Evolutionary conservation across 2,113 vertebrate species (phyloP).

Genomic region (Macaca nemestrina): DNA sequence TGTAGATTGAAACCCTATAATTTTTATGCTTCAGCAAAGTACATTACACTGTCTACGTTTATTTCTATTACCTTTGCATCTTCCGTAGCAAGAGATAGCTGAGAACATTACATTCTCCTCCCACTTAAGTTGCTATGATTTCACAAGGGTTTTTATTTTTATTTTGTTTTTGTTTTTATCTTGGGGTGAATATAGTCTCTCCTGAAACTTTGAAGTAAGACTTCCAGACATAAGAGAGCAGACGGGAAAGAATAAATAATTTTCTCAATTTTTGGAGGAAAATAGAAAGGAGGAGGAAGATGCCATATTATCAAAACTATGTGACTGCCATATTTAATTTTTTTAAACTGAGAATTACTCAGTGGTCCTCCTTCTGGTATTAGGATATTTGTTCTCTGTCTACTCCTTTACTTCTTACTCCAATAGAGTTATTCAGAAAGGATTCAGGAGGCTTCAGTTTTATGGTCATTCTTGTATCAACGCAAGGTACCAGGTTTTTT

Average conservation of each 20-base stretch:
- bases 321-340: background rate
- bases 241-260: background rate
- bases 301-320: background rate
- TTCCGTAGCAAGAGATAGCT: constrained; percentile 76
- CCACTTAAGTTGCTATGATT: constrained; percentile 74
- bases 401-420: background rate
- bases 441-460: background rate
- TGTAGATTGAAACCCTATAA: constrained; percentile 80
- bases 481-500: background rate
- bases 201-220: constrained; percentile 55
- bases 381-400: background rate
- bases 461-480: background rate
- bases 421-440: background rate
- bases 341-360: background rate
- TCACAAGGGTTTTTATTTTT: constrained; percentile 57
- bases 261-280: background rate
- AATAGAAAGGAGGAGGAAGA: background rate
- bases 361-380: background rate
- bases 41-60: constrained; percentile 74
- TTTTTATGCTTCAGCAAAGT: constrained; percentile 75
- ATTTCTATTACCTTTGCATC: constrained; percentile 79
- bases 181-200: background rate
- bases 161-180: constrained; percentile 66
- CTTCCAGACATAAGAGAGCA: background rate
- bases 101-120: constrained; percentile 82